Base-by-base conservation (phyloP, 2,113 vertebrate species). In the Nerophis lumbriciformis region DNA sequence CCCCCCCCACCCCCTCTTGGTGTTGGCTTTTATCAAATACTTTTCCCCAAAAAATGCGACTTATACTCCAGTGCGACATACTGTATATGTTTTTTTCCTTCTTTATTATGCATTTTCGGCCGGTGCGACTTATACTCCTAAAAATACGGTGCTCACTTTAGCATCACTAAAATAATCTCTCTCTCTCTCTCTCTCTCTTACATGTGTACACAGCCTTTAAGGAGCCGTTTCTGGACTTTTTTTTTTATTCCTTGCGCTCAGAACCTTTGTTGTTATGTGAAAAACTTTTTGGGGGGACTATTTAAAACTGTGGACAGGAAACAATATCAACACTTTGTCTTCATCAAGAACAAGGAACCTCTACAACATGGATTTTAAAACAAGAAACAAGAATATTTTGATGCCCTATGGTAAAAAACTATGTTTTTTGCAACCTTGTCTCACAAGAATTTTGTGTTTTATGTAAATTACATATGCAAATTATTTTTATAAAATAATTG, bases 401-500 rank as follows among this genome's bases (percentile, higher is more conserved):
- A 72, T 64, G 58, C 35, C 48, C 53, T 48, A n/a, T 57, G 61
- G 51, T 77, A 77, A 49, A 61, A 53, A 60, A 64, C 13, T 5
- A 42, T 28, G 28, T 28, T 79, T 75, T 77, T 75, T 74, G 70
- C 75, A 59, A 66, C 58, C 36, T 71, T 77, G 71, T 75, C 61
- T 59, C 45, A 78, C 72, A 72, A 72, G 72, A 82, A 84, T 53
- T 88, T 85, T 65, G 69, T 80, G 68, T 91, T 93, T 92, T 90
- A 75, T 95, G 92, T 93, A 92, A 91, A 73, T 93, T 93, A 94
- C 87, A 90, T 90, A 91, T 90, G 92, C 92, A 95, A 92, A 95
- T 94, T 96, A 96, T 96, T 96, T 95, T 96, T 96, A 89, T 96
- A 95, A 91, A 90, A 69, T 88, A 92, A 59, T 36, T 59, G 80